These are phyloP conservation scores for Pegoplata infirma DNA, from an alignment of 2,888 invertebrate species.

Conservation along the genomic window DNA sequence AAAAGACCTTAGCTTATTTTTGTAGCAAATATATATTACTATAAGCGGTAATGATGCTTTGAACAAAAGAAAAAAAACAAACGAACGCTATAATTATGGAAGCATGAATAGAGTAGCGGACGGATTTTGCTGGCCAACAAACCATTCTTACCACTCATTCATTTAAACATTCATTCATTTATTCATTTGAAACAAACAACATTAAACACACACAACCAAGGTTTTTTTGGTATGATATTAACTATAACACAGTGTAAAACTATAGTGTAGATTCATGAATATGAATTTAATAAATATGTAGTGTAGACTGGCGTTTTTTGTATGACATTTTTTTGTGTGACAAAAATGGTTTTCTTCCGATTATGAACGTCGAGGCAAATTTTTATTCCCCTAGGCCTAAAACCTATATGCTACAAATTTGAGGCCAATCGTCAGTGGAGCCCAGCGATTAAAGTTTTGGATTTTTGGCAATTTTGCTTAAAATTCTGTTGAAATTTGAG, in stretches of 20 bases:
- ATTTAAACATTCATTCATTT: constrained; percentile 10
- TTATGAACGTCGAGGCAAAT: too few relatives aligned
- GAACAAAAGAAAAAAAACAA: constrained; percentile 22
- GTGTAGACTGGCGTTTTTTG: too few relatives aligned
- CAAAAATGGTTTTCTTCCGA: too few relatives aligned
- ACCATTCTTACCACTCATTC: constrained; percentile 25
- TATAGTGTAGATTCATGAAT: background rate
- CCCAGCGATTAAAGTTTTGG: too few relatives aligned
- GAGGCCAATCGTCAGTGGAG: too few relatives aligned
- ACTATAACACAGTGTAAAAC: constrained; percentile 9
- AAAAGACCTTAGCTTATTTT: background rate
- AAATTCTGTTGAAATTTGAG: too few relatives aligned
- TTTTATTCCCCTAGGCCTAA: too few relatives aligned
- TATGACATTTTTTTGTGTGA: too few relatives aligned
- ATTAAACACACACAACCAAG: constrained; percentile 41
- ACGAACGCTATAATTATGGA: constrained; percentile 46
- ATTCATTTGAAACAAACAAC: constrained; percentile 27
- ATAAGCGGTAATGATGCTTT: constrained; percentile 39
- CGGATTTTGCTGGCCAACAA: constrained; percentile 9
- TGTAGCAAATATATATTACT: constrained; percentile 1
- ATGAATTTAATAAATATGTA: background rate
- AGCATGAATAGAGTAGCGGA: constrained; percentile 39
- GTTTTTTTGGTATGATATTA: constrained; percentile 37
- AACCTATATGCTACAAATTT: too few relatives aligned
- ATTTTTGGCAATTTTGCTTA: too few relatives aligned